These are phyloP conservation scores for Oceanodroma tethys DNA, from an alignment of 2,113 vertebrate genomes.

Conservation along the genomic window DNA sequence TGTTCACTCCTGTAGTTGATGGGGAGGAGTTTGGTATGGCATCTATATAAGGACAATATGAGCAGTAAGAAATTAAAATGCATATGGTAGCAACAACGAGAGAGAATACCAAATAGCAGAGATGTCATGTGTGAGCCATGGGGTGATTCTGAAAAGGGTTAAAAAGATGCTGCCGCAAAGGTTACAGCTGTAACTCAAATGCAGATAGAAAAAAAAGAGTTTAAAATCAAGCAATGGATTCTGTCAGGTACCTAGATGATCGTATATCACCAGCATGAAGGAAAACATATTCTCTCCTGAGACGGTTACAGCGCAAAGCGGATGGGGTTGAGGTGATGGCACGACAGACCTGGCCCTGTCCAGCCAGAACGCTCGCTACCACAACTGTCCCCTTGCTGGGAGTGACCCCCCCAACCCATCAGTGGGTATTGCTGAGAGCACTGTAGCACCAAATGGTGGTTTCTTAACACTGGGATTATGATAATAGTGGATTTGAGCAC, in stretches of 20 bases:
- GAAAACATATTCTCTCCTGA: background rate
- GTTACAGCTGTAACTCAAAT: background rate
- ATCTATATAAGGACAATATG: background rate
- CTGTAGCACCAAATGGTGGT: background rate
- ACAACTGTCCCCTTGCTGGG: background rate
- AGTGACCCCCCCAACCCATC: background rate
- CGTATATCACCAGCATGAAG: background rate
- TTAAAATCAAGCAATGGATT: background rate
- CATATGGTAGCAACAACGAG: background rate
- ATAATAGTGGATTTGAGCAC: background rate
- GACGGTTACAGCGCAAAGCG: background rate
- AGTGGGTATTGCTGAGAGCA: background rate
- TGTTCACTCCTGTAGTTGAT: background rate
- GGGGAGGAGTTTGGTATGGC: conserved; percentile 4
- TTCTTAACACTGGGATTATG: background rate
- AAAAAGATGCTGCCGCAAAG: background rate
- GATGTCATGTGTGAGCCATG: background rate
- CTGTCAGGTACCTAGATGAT: background rate
- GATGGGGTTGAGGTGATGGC: background rate
- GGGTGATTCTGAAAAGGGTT: background rate
- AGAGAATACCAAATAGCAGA: background rate
- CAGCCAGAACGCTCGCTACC: background rate
- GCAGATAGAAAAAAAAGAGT: background rate
- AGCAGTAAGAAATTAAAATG: background rate
- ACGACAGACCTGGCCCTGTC: rapidly evolving